Evolutionary conservation across 2,797 vertebrate species (phyloP).

Genomic region (Otolemur crassicaudatus): DNA sequence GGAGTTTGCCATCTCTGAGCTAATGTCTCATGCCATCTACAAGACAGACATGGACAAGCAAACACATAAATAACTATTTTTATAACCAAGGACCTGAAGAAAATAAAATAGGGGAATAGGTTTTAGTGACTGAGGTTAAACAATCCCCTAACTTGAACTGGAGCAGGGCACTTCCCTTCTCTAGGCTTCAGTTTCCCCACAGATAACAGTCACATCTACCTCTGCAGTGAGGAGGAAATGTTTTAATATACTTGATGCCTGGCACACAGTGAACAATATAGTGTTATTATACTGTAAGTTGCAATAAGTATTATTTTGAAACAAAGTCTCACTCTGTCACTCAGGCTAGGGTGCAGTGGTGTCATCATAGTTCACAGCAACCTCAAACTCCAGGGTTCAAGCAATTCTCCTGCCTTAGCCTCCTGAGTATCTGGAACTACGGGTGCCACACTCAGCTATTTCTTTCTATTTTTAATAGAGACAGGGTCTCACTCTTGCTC

Average conservation of each 20-base stretch:
- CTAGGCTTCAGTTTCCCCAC: background rate
- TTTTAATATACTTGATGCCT: background rate
- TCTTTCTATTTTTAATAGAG: background rate
- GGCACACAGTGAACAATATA: background rate
- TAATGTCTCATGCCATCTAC: background rate
- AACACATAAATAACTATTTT: background rate
- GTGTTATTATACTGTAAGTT: background rate
- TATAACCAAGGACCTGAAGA: background rate
- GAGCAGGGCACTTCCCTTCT: background rate
- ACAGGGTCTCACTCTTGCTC: background rate
- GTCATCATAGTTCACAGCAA: background rate
- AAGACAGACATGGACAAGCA: background rate
- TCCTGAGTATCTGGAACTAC: background rate
- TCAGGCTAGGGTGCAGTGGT: background rate
- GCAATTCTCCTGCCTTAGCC: background rate
- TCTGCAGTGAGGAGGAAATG: background rate
- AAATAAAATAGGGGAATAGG: background rate
- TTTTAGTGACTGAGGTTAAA: background rate
- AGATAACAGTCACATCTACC: background rate
- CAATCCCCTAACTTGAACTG: background rate
- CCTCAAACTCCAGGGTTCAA: background rate
- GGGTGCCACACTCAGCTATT: background rate
- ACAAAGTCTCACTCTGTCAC: background rate
- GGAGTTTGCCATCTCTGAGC: background rate
- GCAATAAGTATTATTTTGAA: background rate